Conservation (phyloP, 2,797 vertebrate genomes). For the Falco peregrinus region DNA sequence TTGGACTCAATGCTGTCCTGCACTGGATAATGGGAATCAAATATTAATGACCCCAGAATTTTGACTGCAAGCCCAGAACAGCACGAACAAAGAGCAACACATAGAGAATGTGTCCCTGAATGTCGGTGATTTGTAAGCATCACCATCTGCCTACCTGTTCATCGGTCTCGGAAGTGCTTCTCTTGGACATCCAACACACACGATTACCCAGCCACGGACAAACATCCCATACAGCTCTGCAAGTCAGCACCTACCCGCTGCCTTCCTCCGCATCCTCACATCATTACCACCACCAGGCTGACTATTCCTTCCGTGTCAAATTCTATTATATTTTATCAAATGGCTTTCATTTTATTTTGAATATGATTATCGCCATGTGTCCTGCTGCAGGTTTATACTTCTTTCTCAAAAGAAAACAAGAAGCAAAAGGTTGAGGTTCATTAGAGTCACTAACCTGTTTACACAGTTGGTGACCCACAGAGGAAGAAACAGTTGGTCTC, state of each 20-base stretch:
- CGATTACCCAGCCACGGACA: rapidly evolving
- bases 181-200: background rate
- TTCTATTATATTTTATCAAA: background rate
- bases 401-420: background rate
- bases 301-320: background rate
- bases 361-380: rapidly evolving
- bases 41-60: background rate
- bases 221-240: background rate
- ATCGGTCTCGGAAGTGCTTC: background rate
- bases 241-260: background rate
- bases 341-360: background rate
- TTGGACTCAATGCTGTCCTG: background rate
- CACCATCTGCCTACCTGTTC: background rate
- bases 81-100: background rate
- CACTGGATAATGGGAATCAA: background rate
- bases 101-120: background rate
- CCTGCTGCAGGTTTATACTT: background rate
- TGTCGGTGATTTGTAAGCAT: background rate
- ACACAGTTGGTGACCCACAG: background rate
- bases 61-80: background rate
- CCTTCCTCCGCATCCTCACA: background rate
- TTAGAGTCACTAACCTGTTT: background rate
- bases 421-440: background rate
- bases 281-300: background rate
- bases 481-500: background rate